Conservation (phyloP, 2,113 vertebrate species). For the Bufo bufo region DNA sequence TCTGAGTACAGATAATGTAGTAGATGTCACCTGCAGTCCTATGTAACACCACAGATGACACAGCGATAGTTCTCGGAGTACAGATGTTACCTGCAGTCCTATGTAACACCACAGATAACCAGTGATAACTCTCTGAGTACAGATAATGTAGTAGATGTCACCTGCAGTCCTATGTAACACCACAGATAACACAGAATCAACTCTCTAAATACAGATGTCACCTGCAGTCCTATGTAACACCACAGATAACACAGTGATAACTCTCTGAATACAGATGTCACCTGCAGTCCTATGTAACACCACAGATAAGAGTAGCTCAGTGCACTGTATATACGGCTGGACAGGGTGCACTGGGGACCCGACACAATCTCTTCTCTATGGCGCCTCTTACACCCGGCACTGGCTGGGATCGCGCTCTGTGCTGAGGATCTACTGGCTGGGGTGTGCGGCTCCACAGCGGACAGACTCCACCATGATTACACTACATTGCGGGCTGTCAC, state of each 20-base stretch:
- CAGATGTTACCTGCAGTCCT: background rate
- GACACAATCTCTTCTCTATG: too few species aligned
- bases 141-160: background rate
- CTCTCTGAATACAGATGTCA: too few species aligned
- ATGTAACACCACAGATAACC: background rate
- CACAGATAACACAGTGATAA: background rate
- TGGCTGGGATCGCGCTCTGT: too few species aligned
- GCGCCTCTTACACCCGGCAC: too few species aligned
- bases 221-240: background rate
- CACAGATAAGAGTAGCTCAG: background rate
- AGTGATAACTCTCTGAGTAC: background rate
- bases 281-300: background rate
- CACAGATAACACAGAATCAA: background rate
- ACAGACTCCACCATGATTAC: too few species aligned
- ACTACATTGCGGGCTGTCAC: background rate
- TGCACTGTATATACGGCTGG: too few species aligned
- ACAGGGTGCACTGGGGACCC: too few species aligned
- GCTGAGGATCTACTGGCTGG: too few species aligned
- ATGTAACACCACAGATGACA: background rate
- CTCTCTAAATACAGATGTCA: background rate
- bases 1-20: background rate
- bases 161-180: background rate
- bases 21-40: background rate
- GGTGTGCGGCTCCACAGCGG: too few species aligned
- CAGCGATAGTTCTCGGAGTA: background rate